A percentile compares a stretch with the other conserved stretches of the same genome.
These are phyloP conservation scores for Drosophila pallidifrons DNA, from an alignment of 1,140 invertebrate genomes.

Conservation along the genomic window DNA sequence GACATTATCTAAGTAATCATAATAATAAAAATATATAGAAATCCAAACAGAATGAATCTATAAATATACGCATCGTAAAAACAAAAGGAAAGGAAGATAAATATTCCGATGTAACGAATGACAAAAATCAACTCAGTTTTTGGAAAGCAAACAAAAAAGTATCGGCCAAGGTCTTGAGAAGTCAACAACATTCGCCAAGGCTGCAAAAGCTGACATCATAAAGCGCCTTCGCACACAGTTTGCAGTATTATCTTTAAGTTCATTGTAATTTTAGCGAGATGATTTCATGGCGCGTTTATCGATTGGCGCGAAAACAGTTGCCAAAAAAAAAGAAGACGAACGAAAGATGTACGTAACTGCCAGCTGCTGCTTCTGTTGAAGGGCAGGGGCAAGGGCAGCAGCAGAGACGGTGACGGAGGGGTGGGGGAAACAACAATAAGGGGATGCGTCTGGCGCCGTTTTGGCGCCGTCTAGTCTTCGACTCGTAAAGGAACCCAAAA, in stretches of 20 bases:
- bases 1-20: no score
- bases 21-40: no score
- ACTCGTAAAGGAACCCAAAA: constrained; percentile 36
- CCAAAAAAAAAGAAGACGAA: constrained; percentile 57
- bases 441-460: constrained; percentile 46
- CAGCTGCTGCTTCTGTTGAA: constrained; percentile 30
- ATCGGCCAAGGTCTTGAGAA: not conserved
- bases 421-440: constrained; percentile 15
- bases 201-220: constrained; percentile 8
- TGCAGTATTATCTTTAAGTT: constrained; percentile 54
- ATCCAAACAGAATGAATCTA: no score
- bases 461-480: constrained; percentile 69
- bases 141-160: no score
- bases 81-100: no score
- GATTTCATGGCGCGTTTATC: constrained; percentile 65
- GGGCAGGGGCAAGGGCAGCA: not conserved
- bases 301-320: constrained; percentile 62
- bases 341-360: constrained; percentile 32
- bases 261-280: constrained; percentile 56
- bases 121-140: no score
- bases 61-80: no score
- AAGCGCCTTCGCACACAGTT: constrained; percentile 1
- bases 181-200: not conserved
- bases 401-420: not conserved
- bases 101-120: no score